Base-by-base conservation (phyloP, 2,888 invertebrate genomes). In the Biston betularia region DNA sequence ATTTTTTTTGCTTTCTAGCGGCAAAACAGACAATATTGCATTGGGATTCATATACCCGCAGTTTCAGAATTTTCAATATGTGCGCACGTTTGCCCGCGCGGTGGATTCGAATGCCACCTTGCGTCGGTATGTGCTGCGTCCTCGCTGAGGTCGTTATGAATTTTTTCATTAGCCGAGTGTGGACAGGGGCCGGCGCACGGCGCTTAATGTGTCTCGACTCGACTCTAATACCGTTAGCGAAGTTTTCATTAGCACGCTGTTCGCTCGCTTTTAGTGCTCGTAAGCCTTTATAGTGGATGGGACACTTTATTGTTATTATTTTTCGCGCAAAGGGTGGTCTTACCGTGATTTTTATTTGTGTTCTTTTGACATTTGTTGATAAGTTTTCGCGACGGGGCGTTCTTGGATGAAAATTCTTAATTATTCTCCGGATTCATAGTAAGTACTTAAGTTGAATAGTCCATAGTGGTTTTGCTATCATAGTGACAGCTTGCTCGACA, bases 141-240 rank as follows among this genome's bases (percentile, higher is more conserved):
- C 38, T 14, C 52, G 70, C 65, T 68, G 74, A 66, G 71, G 70
- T 75, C 76, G 84, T 87, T 87, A 88, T 88, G 87, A 87, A 87
- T 85, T 88, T 84, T 88, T 87, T 88, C 88, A 87, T 87, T 87
- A 83, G 79, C 78, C 44, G 79, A 79, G 79, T 82, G 85, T 86
- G 85, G 84, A 85, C 84, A 82, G 81, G 77, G 71, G 76, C 72
- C 76, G 74, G 65, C 56, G 62, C 63, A 44, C 46, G 24, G 69
- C 71, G 77, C 49, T 59, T 62, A 79, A 78, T 79, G 81, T 79
- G 77, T 72, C 77, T 75, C 75, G 65, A 64, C 77, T 75, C 75
- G 65, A 75, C 74, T 73, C 72, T 79, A 82, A 84, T 82, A 81
- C 79, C 84, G 84, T 86, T 83, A 83, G 84, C 79, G 75, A 76